A percentile compares a stretch with the other conserved stretches of the same genome.
Evolutionary conservation across 2,888 invertebrate species (phyloP).

Genomic region (Ochropleura plecta): DNA sequence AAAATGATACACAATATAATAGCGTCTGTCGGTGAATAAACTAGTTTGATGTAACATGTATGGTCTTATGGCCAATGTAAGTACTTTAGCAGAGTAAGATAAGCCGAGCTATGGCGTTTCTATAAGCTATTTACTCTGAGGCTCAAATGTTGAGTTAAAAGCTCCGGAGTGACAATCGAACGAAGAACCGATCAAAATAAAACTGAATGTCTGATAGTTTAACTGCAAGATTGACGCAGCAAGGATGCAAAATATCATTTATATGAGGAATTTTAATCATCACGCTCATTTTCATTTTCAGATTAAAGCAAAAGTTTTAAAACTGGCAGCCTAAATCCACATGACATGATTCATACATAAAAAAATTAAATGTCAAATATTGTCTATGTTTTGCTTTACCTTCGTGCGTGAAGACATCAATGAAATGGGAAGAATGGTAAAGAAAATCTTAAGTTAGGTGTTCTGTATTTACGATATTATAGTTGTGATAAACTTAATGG

Average conservation of each 20-base stretch:
- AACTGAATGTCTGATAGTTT: background rate
- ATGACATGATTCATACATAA: conserved; percentile 54
- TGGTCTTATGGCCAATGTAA: no score
- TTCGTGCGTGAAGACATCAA: conserved; percentile 74
- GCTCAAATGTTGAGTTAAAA: no score
- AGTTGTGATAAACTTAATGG: conserved; percentile 81
- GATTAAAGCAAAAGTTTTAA: background rate
- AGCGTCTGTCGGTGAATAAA: no score
- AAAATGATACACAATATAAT: no score
- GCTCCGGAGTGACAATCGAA: no score
- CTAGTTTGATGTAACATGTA: no score
- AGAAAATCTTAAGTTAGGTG: conserved; percentile 78
- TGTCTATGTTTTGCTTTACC: conserved; percentile 74
- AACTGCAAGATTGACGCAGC: background rate
- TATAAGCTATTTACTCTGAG: no score
- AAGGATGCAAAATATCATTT: background rate
- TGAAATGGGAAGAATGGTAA: conserved; percentile 79
- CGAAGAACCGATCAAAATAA: background rate
- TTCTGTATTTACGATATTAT: conserved; percentile 74
- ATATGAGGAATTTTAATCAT: background rate
- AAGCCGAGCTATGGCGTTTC: no score
- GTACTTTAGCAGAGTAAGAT: no score
- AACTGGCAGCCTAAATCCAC: conserved; percentile 58
- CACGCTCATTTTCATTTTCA: background rate
- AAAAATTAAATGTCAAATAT: conserved; percentile 68